Evolutionary conservation across 2,113 vertebrate genomes (phyloP).

Genomic region (Tetrao urogallus): DNA sequence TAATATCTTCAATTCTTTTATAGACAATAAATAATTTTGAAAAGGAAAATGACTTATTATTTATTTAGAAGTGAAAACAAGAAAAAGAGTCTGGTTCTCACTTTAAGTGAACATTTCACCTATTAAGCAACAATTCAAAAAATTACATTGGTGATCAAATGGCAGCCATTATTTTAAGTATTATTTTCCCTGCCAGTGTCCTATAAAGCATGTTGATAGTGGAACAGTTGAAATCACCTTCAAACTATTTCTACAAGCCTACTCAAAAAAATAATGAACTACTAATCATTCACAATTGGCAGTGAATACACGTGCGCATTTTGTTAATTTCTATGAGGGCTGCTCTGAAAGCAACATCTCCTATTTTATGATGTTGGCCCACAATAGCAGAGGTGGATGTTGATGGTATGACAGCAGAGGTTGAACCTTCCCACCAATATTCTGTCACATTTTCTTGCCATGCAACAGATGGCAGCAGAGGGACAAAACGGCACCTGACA

Average conservation of each 20-base stretch:
- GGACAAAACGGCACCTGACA: background rate
- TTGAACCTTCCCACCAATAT: background rate
- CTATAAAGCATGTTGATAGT: background rate
- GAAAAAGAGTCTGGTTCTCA: background rate
- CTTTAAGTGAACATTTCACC: background rate
- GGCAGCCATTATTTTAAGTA: background rate
- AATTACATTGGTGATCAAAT: background rate
- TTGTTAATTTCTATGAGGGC: background rate
- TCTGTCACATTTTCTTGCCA: background rate
- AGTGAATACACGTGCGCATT: background rate
- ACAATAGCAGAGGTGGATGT: background rate
- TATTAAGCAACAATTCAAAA: background rate
- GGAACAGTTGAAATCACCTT: background rate
- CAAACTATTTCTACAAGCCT: background rate
- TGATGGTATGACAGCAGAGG: background rate
- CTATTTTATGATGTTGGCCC: background rate
- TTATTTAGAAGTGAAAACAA: slow-evolving; percentile 13
- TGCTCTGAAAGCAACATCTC: background rate
- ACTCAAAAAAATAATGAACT: background rate
- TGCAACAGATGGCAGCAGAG: background rate
- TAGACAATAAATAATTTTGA: background rate
- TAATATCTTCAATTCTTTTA: background rate
- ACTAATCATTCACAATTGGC: background rate
- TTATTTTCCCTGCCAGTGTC: background rate
- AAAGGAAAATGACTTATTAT: background rate